phyloP scores from a whole-genome alignment of 2,113 vertebrate genomes.

The Apodemus sylvaticus region DNA sequence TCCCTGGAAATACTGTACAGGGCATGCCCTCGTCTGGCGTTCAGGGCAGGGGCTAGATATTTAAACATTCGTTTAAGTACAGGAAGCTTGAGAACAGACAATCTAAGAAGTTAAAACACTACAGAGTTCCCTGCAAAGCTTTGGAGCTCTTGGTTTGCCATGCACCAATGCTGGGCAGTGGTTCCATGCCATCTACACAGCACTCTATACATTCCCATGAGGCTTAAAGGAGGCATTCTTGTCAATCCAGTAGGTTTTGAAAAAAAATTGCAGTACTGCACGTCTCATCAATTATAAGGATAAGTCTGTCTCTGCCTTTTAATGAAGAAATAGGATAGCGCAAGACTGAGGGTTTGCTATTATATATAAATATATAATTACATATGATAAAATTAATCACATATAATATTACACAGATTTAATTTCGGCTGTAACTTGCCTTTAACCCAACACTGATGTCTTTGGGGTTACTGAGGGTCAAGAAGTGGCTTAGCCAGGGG shows the following conservation, averaged over 20 bases:
- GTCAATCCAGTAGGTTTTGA: conserved; percentile 7
- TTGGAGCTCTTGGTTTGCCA: background rate
- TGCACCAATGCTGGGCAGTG: background rate
- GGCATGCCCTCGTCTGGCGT: background rate
- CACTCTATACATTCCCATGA: background rate
- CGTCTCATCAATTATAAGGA: background rate
- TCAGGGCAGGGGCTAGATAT: background rate
- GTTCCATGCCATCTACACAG: background rate
- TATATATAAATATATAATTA: background rate
- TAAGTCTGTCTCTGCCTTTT: conserved; percentile 29
- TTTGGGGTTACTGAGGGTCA: background rate
- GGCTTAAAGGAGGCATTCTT: background rate
- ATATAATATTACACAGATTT: background rate
- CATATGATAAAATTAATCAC: background rate
- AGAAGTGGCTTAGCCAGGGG: background rate
- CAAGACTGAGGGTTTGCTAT: background rate
- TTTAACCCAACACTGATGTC: background rate
- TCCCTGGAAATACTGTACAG: background rate
- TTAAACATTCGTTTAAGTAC: background rate
- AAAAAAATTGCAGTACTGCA: conserved; percentile 1
- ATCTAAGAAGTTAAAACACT: background rate
- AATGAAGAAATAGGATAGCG: conserved; percentile 21
- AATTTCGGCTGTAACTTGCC: background rate
- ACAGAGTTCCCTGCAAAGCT: background rate
- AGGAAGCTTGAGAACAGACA: background rate